These are phyloP conservation scores for Seira ritae DNA, from an alignment of 2,888 invertebrate species.

Conservation along the genomic window DNA sequence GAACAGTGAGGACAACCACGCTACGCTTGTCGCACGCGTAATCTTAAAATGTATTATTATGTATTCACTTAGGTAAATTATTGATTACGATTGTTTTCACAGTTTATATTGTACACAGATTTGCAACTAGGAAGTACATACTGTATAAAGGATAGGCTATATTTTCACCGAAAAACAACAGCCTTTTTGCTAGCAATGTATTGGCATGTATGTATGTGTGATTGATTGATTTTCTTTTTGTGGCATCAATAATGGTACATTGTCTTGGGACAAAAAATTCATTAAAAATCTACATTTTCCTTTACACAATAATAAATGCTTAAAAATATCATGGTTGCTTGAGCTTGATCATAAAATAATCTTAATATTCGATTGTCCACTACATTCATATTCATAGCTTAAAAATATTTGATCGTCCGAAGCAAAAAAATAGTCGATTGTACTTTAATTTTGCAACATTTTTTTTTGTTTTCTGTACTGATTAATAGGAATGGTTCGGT, in stretches of 20 bases:
- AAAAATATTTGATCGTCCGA: not conserved
- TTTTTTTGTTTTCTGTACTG: not conserved
- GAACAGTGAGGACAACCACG: not conserved
- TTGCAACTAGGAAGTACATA: constrained; percentile 25
- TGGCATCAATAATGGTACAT: not conserved
- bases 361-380: not conserved
- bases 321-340: constrained; percentile 13
- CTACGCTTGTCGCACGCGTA: not conserved
- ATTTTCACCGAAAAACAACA: not conserved
- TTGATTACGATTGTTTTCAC: constrained; percentile 39
- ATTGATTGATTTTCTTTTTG: not conserved
- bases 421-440: constrained; percentile 26
- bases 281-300: constrained; percentile 6
- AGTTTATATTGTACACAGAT: constrained; percentile 59
- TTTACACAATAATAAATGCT: constrained; percentile 4
- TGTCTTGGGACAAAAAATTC: not conserved
- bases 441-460: constrained; percentile 44
- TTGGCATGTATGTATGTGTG: too few species aligned
- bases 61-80: constrained; percentile 4
- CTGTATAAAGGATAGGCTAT: not conserved
- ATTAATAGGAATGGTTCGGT: constrained; percentile 11
- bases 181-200: too few species aligned
- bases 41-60: not conserved
- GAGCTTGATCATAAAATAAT: not conserved
- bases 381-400: too few species aligned